These are phyloP conservation scores for Micromussa lordhowensis DNA, from an alignment of 92 coral and sea anemone species.

Conservation along the genomic window DNA sequence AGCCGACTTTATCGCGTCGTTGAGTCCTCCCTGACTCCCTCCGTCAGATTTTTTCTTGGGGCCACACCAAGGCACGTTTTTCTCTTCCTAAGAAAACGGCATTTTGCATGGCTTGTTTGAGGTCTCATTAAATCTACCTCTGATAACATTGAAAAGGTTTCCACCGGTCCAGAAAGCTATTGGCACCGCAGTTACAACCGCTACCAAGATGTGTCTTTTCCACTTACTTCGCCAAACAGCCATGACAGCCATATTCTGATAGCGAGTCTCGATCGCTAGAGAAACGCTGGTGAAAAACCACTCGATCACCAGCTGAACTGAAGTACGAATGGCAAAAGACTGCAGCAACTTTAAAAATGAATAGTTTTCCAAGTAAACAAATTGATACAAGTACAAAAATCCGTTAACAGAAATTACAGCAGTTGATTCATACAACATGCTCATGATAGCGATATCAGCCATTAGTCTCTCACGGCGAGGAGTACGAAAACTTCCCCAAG, in stretches of 20 bases:
- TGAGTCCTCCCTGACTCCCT: too few relatives aligned
- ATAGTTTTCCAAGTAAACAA: neutral
- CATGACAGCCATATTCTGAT: slow-evolving; percentile 44
- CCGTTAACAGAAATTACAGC: slow-evolving; percentile 22
- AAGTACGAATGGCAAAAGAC: slow-evolving; percentile 1
- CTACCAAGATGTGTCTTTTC: slow-evolving; percentile 13
- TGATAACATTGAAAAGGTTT: neutral
- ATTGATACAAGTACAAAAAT: slow-evolving; percentile 14
- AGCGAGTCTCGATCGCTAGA: slow-evolving; percentile 29
- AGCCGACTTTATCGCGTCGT: too few relatives aligned
- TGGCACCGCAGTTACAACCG: slow-evolving; percentile 3
- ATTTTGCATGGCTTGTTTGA: slow-evolving; percentile 18
- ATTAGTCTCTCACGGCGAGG: slow-evolving; percentile 44
- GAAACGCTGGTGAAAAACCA: slow-evolving; percentile 41
- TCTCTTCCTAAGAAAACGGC: slow-evolving; percentile 1
- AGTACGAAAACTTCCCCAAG: slow-evolving; percentile 51
- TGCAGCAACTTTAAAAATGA: neutral
- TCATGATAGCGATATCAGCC: slow-evolving; percentile 48
- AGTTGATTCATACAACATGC: slow-evolving; percentile 33
- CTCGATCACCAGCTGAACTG: slow-evolving; percentile 25
- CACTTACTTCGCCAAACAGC: slow-evolving; percentile 41
- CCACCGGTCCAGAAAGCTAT: slow-evolving; percentile 1
- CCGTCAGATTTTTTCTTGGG: too few relatives aligned
- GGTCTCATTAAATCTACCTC: neutral
- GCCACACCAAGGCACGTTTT: neutral